phyloP scores from a whole-genome alignment of 2,888 invertebrate genomes.

The Cryptus viduatorius region DNA sequence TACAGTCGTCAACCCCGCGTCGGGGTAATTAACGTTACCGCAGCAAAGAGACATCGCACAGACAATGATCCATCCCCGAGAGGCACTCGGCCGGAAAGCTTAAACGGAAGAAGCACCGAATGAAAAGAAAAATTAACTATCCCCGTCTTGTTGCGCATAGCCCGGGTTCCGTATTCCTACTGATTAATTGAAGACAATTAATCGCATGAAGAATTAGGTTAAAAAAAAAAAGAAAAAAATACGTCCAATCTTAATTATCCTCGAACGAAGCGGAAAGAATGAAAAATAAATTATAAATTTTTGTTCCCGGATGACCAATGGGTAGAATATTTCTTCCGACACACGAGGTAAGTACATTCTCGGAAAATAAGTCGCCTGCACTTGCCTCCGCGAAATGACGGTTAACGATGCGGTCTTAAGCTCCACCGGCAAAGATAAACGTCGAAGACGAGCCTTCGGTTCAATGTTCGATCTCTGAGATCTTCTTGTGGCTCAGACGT shows the following conservation, averaged over 20 bases:
- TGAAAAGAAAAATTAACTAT: background rate
- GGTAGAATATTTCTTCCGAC: background rate
- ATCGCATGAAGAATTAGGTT: background rate
- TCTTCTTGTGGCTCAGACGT: slow-evolving; percentile 28
- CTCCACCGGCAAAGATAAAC: slow-evolving; percentile 32
- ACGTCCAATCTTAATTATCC: background rate
- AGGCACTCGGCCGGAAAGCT: slow-evolving; percentile 43
- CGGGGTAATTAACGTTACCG: slow-evolving; percentile 54
- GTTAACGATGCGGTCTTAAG: slow-evolving; percentile 49
- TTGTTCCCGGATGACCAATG: no score
- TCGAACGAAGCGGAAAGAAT: no score
- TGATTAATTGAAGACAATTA: background rate
- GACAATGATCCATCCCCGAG: slow-evolving; percentile 39
- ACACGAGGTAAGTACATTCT: background rate
- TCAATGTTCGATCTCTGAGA: slow-evolving; percentile 35
- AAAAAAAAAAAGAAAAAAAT: background rate
- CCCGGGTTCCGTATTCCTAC: background rate
- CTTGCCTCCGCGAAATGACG: slow-evolving; percentile 21
- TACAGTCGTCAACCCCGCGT: slow-evolving; percentile 30
- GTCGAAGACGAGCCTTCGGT: slow-evolving; percentile 37
- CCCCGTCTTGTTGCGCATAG: background rate
- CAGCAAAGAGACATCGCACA: slow-evolving; percentile 21
- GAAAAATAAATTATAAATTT: no score
- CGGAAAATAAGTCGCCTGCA: slow-evolving; percentile 15
- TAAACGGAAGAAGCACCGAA: slow-evolving; percentile 8